phyloP scores from a whole-genome alignment of 1,140 invertebrate species.

The Dinoponera quadriceps region DNA sequence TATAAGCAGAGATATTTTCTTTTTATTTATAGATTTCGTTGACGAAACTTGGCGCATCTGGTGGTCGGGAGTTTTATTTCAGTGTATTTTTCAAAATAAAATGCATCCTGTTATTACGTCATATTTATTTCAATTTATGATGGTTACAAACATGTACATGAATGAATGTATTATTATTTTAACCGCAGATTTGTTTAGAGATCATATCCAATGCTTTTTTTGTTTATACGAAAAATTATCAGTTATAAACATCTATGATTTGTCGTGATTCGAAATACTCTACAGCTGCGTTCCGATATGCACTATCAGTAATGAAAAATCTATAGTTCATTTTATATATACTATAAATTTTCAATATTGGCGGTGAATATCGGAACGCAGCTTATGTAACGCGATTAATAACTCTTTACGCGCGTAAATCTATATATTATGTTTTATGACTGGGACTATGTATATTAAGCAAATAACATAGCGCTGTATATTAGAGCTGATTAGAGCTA shows the following conservation, averaged over 20 bases:
- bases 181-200: constrained; percentile 57
- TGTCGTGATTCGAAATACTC: constrained; percentile 36
- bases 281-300: too few relatives aligned
- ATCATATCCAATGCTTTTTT: constrained; percentile 58
- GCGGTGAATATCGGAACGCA: too few relatives aligned
- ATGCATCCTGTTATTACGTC: constrained; percentile 58
- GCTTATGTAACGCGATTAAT: neutral
- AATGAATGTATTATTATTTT: constrained; percentile 59
- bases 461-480: constrained; percentile 19
- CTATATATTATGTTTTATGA: constrained; percentile 50
- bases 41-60: constrained; percentile 18
- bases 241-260: constrained; percentile 28
- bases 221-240: constrained; percentile 35
- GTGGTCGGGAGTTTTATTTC: constrained; percentile 62
- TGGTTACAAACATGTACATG: constrained; percentile 64
- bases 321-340: too few relatives aligned
- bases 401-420: constrained; percentile 36
- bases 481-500: constrained; percentile 44
- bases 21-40: constrained; percentile 56
- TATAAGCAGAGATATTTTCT: constrained; percentile 33
- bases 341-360: too few relatives aligned
- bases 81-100: constrained; percentile 31
- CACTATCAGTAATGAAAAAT: too few relatives aligned
- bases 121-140: constrained; percentile 72
- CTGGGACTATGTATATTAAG: constrained; percentile 40